Conservation (phyloP, 1,140 invertebrate species). For the Oreohelix idahoensis region DNA sequence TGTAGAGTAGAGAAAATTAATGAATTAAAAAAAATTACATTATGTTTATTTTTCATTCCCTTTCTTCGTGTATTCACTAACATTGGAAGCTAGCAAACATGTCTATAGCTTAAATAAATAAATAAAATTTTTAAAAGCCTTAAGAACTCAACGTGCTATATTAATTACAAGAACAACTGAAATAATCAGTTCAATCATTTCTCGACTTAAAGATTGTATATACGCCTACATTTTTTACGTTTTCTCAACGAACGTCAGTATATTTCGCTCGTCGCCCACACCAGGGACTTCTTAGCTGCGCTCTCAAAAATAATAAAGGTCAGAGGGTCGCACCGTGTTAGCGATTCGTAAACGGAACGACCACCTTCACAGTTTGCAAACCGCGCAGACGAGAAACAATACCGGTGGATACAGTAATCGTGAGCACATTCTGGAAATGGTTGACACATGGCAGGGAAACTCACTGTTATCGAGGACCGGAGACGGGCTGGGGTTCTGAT, state of each 20-base stretch:
- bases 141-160: too few relatives aligned
- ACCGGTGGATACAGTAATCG: slow-evolving; percentile 25
- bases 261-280: background rate
- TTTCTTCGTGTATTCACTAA: too few relatives aligned
- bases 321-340: background rate
- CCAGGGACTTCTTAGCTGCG: background rate
- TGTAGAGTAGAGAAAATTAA: too few relatives aligned
- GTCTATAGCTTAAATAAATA: too few relatives aligned
- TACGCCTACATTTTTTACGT: background rate
- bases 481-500: background rate
- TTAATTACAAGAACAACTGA: too few relatives aligned
- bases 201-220: background rate
- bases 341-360: background rate
- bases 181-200: background rate
- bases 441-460: background rate
- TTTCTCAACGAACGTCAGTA: background rate
- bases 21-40: too few relatives aligned
- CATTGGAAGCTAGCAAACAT: too few relatives aligned
- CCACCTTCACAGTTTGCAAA: slow-evolving; percentile 7
- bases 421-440: background rate
- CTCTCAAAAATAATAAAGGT: slow-evolving; percentile 1
- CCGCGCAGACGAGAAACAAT: slow-evolving; percentile 6
- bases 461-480: background rate
- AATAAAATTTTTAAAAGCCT: too few relatives aligned
- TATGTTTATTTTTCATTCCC: too few relatives aligned